Evolutionary conservation across 2,888 invertebrate species (phyloP).

Genomic region (Trisateles emortualis): DNA sequence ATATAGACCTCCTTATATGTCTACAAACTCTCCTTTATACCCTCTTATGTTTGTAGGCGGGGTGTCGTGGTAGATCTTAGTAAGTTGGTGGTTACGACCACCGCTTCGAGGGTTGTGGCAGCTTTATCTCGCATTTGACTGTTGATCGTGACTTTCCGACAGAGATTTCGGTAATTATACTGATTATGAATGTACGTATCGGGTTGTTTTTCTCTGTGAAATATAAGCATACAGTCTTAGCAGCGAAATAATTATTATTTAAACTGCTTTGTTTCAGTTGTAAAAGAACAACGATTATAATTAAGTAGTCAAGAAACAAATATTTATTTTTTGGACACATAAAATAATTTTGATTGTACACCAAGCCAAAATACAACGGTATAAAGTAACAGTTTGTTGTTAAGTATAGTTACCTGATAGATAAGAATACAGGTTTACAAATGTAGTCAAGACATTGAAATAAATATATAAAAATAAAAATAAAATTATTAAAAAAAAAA

Average conservation of each 20-base stretch:
- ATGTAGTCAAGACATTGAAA: too few relatives aligned
- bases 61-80: constrained; percentile 50
- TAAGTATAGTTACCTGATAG: too few relatives aligned
- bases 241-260: neutral
- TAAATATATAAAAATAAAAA: too few relatives aligned
- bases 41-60: constrained; percentile 14
- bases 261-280: neutral
- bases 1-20: constrained; percentile 50
- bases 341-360: too few relatives aligned
- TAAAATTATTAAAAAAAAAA: too few relatives aligned
- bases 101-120: constrained; percentile 73
- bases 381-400: too few relatives aligned
- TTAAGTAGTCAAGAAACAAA: too few relatives aligned
- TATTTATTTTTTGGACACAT: too few relatives aligned
- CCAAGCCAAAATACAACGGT: too few relatives aligned
- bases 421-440: too few relatives aligned
- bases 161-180: constrained; percentile 83
- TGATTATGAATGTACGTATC: constrained; percentile 78
- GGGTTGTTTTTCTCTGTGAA: constrained; percentile 50
- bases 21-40: constrained; percentile 17
- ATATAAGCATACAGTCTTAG: constrained; percentile 11
- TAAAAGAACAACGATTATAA: too few relatives aligned
- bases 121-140: constrained; percentile 82
- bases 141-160: constrained; percentile 84
- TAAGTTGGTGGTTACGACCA: constrained; percentile 61